Conservation (phyloP, 2,113 vertebrate genomes). For the Strix uralensis region DNA sequence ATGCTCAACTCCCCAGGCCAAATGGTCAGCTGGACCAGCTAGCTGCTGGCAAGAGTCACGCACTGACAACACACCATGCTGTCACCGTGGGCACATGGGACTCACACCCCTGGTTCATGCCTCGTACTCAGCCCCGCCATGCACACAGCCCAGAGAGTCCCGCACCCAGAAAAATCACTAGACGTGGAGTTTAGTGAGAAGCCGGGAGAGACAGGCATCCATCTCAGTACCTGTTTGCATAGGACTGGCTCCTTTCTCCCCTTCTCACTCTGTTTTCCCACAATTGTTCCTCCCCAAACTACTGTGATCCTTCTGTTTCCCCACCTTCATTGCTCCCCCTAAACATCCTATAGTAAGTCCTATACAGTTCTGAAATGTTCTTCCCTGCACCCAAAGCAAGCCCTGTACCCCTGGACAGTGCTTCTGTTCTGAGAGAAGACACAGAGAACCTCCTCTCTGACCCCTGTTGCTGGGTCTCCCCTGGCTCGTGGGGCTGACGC, state of each 20-base stretch:
- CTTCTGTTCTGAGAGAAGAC: not conserved
- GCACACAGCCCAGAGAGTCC: too few relatives aligned
- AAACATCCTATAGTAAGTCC: not conserved
- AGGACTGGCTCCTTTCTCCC: not conserved
- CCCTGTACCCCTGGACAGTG: not conserved
- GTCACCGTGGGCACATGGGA: not conserved
- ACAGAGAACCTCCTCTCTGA: not conserved
- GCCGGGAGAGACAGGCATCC: fast-evolving
- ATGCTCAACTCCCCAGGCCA: not conserved
- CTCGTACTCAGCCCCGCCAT: not conserved
- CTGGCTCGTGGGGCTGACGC: fast-evolving
- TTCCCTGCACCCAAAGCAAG: not conserved
- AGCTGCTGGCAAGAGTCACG: not conserved
- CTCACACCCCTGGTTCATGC: too few relatives aligned
- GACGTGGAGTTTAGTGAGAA: not conserved
- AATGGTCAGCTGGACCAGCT: not conserved
- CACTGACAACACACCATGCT: not conserved
- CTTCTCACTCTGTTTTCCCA: not conserved
- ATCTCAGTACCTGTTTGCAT: not conserved
- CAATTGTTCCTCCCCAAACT: not conserved
- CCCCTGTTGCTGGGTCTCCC: not conserved
- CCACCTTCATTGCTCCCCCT: not conserved
- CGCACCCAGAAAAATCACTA: not conserved
- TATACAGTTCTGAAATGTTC: not conserved
- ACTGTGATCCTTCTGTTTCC: not conserved